Percentiles rank a stretch among this genome's conserved stretches.
phyloP scores from a whole-genome alignment of 1,140 invertebrate genomes.

The Listronotus bonariensis region DNA sequence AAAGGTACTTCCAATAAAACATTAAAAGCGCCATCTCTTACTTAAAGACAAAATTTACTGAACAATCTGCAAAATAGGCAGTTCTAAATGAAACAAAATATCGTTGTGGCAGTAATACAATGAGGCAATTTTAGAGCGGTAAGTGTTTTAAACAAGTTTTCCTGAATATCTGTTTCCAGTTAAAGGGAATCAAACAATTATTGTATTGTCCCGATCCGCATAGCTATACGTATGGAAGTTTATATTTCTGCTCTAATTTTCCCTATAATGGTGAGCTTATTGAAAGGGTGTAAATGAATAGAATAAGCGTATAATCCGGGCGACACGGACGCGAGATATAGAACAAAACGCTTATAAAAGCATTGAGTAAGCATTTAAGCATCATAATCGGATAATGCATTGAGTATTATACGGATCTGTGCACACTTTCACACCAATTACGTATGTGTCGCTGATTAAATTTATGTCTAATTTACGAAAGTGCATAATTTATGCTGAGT shows the following conservation, averaged over 20 bases:
- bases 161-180: too few species aligned
- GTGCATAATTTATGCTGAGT: conserved; percentile 30
- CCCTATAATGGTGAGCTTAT: conserved; percentile 30
- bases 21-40: too few species aligned
- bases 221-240: conserved; percentile 17
- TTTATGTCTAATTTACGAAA: conserved; percentile 37
- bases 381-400: conserved; percentile 38
- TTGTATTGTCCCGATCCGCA: conserved; percentile 19
- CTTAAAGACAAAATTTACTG: too few species aligned
- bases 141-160: too few species aligned
- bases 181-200: conserved; percentile 9
- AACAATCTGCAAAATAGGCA: too few species aligned
- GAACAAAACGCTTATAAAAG: conserved; percentile 38
- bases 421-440: conserved; percentile 39
- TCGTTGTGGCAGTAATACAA: too few species aligned
- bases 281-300: conserved; percentile 37
- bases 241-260: conserved; percentile 33
- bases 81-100: too few species aligned
- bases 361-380: conserved; percentile 39
- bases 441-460: conserved; percentile 36
- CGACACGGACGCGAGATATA: conserved; percentile 33
- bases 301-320: conserved; percentile 28
- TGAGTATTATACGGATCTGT: conserved; percentile 35
- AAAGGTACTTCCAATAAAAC: too few species aligned
- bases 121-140: too few species aligned